Conservation (phyloP, 30 jellyfish, hydroid and myxozoan species). For the Cassiopea xamachana region DNA sequence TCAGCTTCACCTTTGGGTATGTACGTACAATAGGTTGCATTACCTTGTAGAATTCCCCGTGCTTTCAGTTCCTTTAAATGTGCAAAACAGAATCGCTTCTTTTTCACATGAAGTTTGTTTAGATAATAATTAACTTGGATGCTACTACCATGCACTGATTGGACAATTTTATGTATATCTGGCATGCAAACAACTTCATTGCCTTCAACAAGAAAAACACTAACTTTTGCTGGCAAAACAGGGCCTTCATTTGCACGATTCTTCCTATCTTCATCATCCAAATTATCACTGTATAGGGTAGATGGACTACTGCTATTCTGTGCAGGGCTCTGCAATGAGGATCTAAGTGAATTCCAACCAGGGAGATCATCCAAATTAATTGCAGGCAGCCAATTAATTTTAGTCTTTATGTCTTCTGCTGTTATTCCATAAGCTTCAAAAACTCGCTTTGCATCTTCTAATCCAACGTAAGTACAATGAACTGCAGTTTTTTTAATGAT, state of each 20-base stretch:
- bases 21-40: conserved; percentile 98
- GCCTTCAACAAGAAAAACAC: conserved; percentile 92
- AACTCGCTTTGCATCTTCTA: conserved; percentile 86
- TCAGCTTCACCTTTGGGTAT: conserved; percentile 96
- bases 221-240: conserved; percentile 58
- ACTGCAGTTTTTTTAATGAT: conserved; percentile 94
- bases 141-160: conserved; percentile 94
- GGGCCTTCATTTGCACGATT: conserved; percentile 35
- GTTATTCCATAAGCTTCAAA: conserved; percentile 98
- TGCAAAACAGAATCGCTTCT: conserved; percentile 96
- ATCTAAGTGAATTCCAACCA: conserved; percentile 55
- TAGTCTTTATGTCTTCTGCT: conserved; percentile 73
- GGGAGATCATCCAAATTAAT: conserved; percentile 74
- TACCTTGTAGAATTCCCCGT: conserved; percentile 87
- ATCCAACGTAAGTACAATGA: conserved; percentile 92
- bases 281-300: conserved; percentile 4
- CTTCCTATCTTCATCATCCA: conserved; percentile 53
- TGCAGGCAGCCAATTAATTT: conserved; percentile 83
- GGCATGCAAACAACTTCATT: conserved; percentile 99
- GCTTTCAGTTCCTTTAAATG: conserved; percentile 93
- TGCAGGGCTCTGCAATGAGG: conserved; percentile 59
- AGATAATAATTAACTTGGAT: conserved; percentile 95
- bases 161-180: conserved; percentile 92
- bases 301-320: conserved; percentile 43
- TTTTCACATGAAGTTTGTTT: conserved; percentile 90